Conservation (phyloP, 2,888 invertebrate genomes). For the Bombylius major region DNA sequence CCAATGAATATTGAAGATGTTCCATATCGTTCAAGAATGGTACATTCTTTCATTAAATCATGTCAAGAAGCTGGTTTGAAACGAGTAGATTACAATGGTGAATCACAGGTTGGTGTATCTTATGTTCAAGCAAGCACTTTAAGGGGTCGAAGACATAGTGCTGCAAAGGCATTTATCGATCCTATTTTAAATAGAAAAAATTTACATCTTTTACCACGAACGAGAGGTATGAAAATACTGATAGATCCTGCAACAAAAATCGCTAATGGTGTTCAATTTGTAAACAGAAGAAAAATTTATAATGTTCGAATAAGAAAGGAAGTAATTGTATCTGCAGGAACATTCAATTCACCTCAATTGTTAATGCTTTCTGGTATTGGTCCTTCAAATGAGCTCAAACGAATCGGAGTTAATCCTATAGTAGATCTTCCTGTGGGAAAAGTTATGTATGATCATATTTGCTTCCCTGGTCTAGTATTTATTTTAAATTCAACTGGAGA, state of each 20-base stretch:
- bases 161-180: slow-evolving; percentile 47
- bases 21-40: slow-evolving; percentile 39
- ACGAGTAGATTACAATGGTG: slow-evolving; percentile 52
- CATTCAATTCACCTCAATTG: slow-evolving; percentile 75
- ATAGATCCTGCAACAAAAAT: slow-evolving; percentile 46
- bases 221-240: slow-evolving; percentile 48
- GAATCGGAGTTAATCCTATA: slow-evolving; percentile 42
- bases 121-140: slow-evolving; percentile 45
- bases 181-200: slow-evolving; percentile 46
- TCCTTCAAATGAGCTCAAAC: slow-evolving; percentile 38
- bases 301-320: slow-evolving; percentile 52
- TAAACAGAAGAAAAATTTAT: slow-evolving; percentile 37
- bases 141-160: slow-evolving; percentile 47
- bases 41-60: slow-evolving; percentile 43
- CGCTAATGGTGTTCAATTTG: slow-evolving; percentile 54
- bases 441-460: slow-evolving; percentile 42
- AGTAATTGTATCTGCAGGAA: slow-evolving; percentile 70
- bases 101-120: slow-evolving; percentile 46
- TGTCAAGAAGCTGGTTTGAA: slow-evolving; percentile 48
- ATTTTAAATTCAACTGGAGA: slow-evolving; percentile 13
- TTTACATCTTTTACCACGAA: slow-evolving; percentile 49
- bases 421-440: slow-evolving; percentile 52
- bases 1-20: slow-evolving; percentile 46
- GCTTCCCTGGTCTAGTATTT: slow-evolving; percentile 17
- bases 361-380: slow-evolving; percentile 71